Conservation (phyloP, 2,113 vertebrate genomes). For the Tupaia chinensis region DNA sequence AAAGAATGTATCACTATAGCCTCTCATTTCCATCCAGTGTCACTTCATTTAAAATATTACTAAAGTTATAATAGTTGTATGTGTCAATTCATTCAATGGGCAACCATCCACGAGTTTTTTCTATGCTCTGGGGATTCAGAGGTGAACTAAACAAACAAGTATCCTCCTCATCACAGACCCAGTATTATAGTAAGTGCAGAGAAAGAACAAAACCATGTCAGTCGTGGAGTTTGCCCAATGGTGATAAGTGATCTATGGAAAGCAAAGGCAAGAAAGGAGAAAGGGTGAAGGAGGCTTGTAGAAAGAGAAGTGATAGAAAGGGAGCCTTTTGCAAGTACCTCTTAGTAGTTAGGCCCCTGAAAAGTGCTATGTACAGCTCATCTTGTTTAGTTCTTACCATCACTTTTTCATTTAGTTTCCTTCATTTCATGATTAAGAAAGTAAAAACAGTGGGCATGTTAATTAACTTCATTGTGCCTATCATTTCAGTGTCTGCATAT, state of each 20-base stretch:
- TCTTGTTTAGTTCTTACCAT: background rate
- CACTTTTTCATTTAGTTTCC: background rate
- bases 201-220: background rate
- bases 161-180: background rate
- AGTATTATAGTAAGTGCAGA: background rate
- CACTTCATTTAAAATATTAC: background rate
- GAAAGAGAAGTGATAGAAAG: background rate
- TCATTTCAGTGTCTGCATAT: background rate
- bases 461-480: background rate
- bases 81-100: background rate
- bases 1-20: background rate
- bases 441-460: background rate
- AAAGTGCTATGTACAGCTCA: fast-evolving
- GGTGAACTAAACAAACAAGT: background rate
- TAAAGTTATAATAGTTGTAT: background rate
- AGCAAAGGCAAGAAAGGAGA: background rate
- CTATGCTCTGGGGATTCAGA: background rate
- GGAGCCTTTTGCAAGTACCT: background rate
- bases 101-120: background rate
- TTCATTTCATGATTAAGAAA: background rate
- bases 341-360: background rate
- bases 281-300: background rate
- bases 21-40: background rate
- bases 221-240: background rate
- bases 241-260: background rate